A percentile compares a stretch with the other conserved stretches of the same genome.
These are phyloP conservation scores for Diaperis boleti DNA, from an alignment of 2,888 invertebrate genomes.

Conservation along the genomic window DNA sequence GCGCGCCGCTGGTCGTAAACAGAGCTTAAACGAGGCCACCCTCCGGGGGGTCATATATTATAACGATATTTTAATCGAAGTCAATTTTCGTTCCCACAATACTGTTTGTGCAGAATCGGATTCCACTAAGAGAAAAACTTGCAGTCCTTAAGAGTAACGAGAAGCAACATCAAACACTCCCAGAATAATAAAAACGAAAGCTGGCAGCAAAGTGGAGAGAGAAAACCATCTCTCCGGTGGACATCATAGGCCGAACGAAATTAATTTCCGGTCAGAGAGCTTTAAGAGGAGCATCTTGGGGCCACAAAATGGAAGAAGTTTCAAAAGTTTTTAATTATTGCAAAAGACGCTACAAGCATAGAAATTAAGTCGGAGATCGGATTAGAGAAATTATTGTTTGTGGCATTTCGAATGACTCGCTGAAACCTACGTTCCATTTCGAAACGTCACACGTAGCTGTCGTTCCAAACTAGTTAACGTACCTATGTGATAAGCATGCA, in stretches of 20 bases:
- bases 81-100: too few relatives aligned
- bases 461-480: too few relatives aligned
- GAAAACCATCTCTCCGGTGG: constrained; percentile 33
- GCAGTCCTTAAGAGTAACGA: constrained; percentile 7
- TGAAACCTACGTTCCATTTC: too few relatives aligned
- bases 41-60: not conserved
- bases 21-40: constrained; percentile 12
- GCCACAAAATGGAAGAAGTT: not conserved
- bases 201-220: constrained; percentile 16
- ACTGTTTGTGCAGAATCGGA: too few relatives aligned
- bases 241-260: constrained; percentile 31
- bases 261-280: constrained; percentile 40
- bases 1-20: constrained; percentile 22
- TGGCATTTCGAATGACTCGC: too few relatives aligned
- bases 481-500: too few relatives aligned
- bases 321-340: not conserved
- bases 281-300: constrained; percentile 6
- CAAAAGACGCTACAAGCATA: not conserved
- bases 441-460: too few relatives aligned
- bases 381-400: too few relatives aligned
- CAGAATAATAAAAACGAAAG: constrained; percentile 27
- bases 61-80: constrained; percentile 14
- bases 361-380: not conserved
- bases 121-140: constrained; percentile 1
- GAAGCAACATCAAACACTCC: constrained; percentile 13